Evolutionary conservation across 2,113 vertebrate genomes (phyloP).

Genomic region (Alethe diademata): DNA sequence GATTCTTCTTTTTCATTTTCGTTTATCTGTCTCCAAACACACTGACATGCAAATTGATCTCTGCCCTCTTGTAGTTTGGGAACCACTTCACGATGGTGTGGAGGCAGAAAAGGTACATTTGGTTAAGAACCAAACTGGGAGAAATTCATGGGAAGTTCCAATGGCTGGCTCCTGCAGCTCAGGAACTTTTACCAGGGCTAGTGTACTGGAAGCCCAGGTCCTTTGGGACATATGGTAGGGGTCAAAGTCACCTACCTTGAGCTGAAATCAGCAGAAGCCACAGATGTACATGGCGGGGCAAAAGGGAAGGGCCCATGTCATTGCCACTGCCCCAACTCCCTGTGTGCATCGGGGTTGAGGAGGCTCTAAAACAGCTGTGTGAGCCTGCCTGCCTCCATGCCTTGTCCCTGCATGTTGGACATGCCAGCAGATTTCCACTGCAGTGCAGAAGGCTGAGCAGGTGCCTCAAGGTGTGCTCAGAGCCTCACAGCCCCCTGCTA

Average conservation of each 20-base stretch:
- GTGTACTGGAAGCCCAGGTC: background rate
- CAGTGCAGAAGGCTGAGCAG: background rate
- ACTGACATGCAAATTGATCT: background rate
- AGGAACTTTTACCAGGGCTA: background rate
- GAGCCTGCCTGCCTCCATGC: background rate
- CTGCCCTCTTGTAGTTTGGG: background rate
- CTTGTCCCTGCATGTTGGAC: background rate
- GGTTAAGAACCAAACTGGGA: background rate
- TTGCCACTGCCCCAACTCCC: background rate
- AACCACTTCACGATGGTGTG: background rate
- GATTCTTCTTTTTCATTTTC: background rate
- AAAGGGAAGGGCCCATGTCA: background rate
- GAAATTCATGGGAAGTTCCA: background rate
- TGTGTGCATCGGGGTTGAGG: rapidly evolving
- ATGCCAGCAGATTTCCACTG: background rate
- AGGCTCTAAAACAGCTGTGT: background rate
- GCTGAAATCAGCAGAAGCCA: rapidly evolving
- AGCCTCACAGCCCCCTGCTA: background rate
- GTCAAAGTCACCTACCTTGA: background rate
- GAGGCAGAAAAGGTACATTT: background rate
- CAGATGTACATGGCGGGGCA: rapidly evolving
- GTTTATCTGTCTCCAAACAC: background rate
- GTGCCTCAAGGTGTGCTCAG: background rate
- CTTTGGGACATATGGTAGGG: background rate
- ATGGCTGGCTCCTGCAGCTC: background rate